phyloP scores from a whole-genome alignment of 2,888 invertebrate genomes.

The Villa cingulata region DNA sequence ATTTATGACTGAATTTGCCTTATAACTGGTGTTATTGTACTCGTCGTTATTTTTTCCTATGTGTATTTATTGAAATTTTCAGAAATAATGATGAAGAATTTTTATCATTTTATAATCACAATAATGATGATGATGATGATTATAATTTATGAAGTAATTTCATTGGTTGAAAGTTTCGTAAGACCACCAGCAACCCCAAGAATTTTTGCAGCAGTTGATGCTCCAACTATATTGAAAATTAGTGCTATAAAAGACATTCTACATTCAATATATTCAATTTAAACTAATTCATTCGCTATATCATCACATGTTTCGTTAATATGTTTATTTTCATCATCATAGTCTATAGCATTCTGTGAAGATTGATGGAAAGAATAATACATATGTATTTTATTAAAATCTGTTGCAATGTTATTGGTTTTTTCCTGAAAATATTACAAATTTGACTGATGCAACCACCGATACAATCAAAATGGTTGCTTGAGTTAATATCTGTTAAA shows the following conservation, averaged over 20 bases:
- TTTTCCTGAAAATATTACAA: constrained; percentile 97
- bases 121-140: too few relatives aligned
- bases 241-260: constrained; percentile 99
- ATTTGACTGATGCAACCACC: constrained; percentile 98
- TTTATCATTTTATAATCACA: too few relatives aligned
- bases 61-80: too few relatives aligned
- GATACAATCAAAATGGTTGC: constrained; percentile 99
- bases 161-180: constrained; percentile 81
- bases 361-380: constrained; percentile 52
- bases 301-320: constrained; percentile 92
- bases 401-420: neutral
- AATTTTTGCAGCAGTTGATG: constrained; percentile 35
- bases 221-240: constrained; percentile 86
- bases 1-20: too few relatives aligned
- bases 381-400: too few relatives aligned
- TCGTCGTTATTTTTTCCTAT: too few relatives aligned
- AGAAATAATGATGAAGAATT: too few relatives aligned
- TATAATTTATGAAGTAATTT: too few relatives aligned
- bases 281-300: constrained; percentile 83
- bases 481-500: constrained; percentile 87
- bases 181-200: constrained; percentile 95
- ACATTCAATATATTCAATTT: constrained; percentile 89
- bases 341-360: constrained; percentile 63
- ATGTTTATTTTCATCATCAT: constrained; percentile 67
- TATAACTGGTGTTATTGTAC: too few relatives aligned